Evolutionary conservation across 2,888 invertebrate genomes (phyloP), one percentile per base, ranked within the genome.

Genomic region (Lamproptera curius): DNA sequence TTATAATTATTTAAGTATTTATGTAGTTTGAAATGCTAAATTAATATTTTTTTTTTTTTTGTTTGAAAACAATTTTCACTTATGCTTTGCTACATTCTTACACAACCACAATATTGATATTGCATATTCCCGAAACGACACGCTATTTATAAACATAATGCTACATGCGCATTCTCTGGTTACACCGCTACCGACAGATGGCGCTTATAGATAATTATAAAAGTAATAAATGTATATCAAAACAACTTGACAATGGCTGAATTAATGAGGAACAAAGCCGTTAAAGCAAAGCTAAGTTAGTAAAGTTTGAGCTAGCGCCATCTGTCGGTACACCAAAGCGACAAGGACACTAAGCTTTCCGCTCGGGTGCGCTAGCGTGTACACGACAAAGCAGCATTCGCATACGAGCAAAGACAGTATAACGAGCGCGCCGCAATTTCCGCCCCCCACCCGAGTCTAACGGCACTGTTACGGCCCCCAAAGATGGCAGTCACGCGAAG

Each of bases 401-500:
- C 39, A n/a, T 20, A 20, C 20, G 20, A 20, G 6, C 6, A 20
- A 20, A 20, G 4, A 20, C n/a, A n/a, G n/a, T n/a, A n/a, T n/a
- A 61, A 63, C 57, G 51, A 57, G 61, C 66, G 69, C 62, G 58
- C 70, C 68, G 67, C 20, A 6, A 20, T 20, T 5, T 3, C 65
- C 56, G 50, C 31, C 42, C 23, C 40, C 42, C 74, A 74, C 72
- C 63, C 69, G 68, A 20, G 20, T 74, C 74, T 83, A 85, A 85
- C 78, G 65, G 79, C 78, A 81, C 75, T 75, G 67, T 81, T 80
- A 39, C 63, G 79, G 76, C 39, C 20, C 79, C 70, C 77, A 74
- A 88, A 88, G 88, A 88, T 88, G 88, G 88, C 88, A 87, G 88
- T 83, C 86, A 88, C 85, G 82, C 85, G 87, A 88, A 87, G 82